These are phyloP conservation scores for Phylloscopus whistleri DNA, from an alignment of 2,113 vertebrate genomes.

Conservation along the genomic window DNA sequence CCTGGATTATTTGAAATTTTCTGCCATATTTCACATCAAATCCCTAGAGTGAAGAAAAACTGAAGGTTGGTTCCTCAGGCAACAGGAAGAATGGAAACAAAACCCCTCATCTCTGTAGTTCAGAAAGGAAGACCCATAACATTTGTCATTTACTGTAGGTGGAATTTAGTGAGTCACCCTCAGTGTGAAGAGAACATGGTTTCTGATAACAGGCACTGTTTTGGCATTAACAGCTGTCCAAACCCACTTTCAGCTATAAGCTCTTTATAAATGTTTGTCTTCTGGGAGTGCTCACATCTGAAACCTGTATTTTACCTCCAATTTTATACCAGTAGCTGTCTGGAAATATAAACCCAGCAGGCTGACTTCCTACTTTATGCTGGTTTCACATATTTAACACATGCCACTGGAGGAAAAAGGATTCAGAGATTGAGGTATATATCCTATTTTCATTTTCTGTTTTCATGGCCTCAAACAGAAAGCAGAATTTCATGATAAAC, in stretches of 20 bases:
- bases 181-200: neutral
- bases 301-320: slow-evolving; percentile 16
- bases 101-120: neutral
- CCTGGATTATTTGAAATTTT: neutral
- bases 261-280: neutral
- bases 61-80: neutral
- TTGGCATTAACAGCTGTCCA: slow-evolving; percentile 29
- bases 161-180: neutral
- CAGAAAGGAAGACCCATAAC: neutral
- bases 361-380: neutral
- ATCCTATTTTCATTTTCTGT: neutral
- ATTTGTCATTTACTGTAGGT: neutral
- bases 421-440: neutral
- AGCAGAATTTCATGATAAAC: slow-evolving; percentile 35
- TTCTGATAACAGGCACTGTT: neutral
- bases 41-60: neutral
- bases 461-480: neutral
- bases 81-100: neutral
- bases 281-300: neutral
- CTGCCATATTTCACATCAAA: neutral
- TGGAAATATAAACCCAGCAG: neutral
- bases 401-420: neutral
- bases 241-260: slow-evolving; percentile 33
- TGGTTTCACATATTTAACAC: neutral
- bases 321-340: neutral